phyloP scores from a whole-genome alignment of 1,140 invertebrate genomes.

The Euborellia annulipes region DNA sequence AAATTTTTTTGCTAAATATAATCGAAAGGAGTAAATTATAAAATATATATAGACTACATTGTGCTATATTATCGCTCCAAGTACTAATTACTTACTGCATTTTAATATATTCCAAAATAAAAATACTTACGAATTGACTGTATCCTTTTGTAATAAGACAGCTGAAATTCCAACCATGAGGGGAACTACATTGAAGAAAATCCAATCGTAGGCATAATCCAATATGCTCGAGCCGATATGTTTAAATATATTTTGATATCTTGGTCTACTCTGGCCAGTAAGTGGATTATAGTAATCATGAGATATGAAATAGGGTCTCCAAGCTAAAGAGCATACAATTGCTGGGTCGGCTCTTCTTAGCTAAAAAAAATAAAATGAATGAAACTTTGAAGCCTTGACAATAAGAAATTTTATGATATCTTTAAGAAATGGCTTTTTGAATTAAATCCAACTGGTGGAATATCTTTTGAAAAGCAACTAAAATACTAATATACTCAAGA shows the following conservation, averaged over 20 bases:
- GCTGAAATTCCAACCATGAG: constrained; percentile 41
- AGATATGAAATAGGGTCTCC: constrained; percentile 38
- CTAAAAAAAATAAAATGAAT: constrained; percentile 32
- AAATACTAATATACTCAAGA: too few relatives aligned
- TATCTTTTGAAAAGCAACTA: too few relatives aligned
- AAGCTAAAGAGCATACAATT: constrained; percentile 44
- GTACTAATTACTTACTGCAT: too few relatives aligned
- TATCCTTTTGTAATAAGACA: constrained; percentile 51
- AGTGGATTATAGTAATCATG: constrained; percentile 24
- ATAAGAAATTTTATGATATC: too few relatives aligned
- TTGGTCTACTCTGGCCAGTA: constrained; percentile 24
- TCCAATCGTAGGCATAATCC: constrained; percentile 37
- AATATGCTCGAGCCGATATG: constrained; percentile 27
- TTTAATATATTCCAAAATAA: constrained; percentile 1
- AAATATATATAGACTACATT: too few relatives aligned
- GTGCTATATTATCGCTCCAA: too few relatives aligned
- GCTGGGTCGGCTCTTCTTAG: constrained; percentile 42
- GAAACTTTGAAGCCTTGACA: too few relatives aligned
- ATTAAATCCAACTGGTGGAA: too few relatives aligned
- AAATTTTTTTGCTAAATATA: too few relatives aligned
- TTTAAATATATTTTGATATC: constrained; percentile 26
- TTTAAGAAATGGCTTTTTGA: too few relatives aligned
- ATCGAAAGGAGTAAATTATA: too few relatives aligned
- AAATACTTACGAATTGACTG: constrained; percentile 39
- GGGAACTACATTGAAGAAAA: constrained; percentile 34